Evolutionary conservation across 2,888 invertebrate genomes (phyloP), one percentile per base, ranked within the genome.

Genomic region (Eretmocerus hayati): DNA sequence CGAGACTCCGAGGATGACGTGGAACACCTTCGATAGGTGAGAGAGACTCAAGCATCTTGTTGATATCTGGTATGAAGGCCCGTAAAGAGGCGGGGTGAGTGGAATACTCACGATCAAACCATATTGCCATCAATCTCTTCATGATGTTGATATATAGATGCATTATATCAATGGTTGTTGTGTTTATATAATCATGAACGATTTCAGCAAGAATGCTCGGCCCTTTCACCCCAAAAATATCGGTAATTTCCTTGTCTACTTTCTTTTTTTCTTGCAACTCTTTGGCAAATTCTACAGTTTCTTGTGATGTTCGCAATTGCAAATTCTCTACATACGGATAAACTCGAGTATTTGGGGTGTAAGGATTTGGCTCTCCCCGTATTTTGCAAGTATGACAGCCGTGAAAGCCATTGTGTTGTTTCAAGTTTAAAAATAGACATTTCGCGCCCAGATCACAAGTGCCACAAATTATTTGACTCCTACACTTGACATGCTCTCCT

Each of bases 101-200:
- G 15, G 9, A 37, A 26, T 9, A 37, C 38, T 50, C 15, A 18
- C 35, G 2, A 21, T 43, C 31, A 31, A 58, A 56, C 53, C 49
- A 53, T 19, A 56, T 43, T 16, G 5, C 20, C 23, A 56, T 31
- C 6, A 54, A 19, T 21, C 46, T 50, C 43, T 53, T 53, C 4
- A 48, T 42, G 9, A 56, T 51, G 5, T 55, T 51, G 18, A 53
- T 42, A 42, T 46, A 56, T 23, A 56, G 43, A 35, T 59, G 56
- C 49, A 59, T 55, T 2, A 40, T 36, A 42, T 58, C 56, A 4
- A 56, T 35, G 2, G 46, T 48, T 5, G 51, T 56, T 2, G 55
- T 50, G 16, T 33, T 15, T 18, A 55, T 49, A 38, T 46, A 52
- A 44, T 59, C 42, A 21, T 39, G 41, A n/a, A 48, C 43, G 8